A percentile compares a stretch with the other conserved stretches of the same genome.
Evolutionary conservation across 2,888 invertebrate species (phyloP).

Genomic region (Lasioglossum calceatum): DNA sequence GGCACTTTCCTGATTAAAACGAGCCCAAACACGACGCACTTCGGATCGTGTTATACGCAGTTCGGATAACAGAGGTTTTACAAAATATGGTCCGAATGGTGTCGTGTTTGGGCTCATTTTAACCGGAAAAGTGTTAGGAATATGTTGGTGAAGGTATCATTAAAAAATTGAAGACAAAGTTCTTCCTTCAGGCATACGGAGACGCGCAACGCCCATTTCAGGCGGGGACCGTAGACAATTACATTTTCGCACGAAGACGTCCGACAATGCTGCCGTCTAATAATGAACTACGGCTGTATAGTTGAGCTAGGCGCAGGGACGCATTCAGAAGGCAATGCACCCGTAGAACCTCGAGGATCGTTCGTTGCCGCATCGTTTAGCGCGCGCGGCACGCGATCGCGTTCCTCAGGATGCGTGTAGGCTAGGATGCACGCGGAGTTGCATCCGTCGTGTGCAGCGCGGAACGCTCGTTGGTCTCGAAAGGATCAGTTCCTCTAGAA

Average conservation of each 20-base stretch:
- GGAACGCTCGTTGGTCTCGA: background rate
- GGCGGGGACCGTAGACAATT: too few species aligned
- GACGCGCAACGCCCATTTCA: too few species aligned
- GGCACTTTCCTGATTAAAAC: too few species aligned
- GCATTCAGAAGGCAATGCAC: background rate
- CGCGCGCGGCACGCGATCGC: conserved; percentile 1
- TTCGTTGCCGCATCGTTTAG: conserved; percentile 5
- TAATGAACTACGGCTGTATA: background rate
- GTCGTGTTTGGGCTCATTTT: too few species aligned
- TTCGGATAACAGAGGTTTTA: too few species aligned
- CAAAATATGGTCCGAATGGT: too few species aligned
- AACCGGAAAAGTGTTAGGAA: too few species aligned
- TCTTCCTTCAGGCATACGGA: background rate
- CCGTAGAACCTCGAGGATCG: background rate
- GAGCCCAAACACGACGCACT: too few species aligned
- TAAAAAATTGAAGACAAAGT: background rate
- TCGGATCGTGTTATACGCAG: too few species aligned
- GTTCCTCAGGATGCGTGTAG: background rate
- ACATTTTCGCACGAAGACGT: background rate
- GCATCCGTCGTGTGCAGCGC: background rate
- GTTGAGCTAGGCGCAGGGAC: background rate
- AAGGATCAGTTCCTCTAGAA: background rate
- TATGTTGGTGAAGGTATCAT: too few species aligned
- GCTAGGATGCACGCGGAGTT: background rate
- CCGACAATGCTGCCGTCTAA: background rate